Evolutionary conservation across 2,888 invertebrate species (phyloP).

Genomic region (Mystacides longicornis): DNA sequence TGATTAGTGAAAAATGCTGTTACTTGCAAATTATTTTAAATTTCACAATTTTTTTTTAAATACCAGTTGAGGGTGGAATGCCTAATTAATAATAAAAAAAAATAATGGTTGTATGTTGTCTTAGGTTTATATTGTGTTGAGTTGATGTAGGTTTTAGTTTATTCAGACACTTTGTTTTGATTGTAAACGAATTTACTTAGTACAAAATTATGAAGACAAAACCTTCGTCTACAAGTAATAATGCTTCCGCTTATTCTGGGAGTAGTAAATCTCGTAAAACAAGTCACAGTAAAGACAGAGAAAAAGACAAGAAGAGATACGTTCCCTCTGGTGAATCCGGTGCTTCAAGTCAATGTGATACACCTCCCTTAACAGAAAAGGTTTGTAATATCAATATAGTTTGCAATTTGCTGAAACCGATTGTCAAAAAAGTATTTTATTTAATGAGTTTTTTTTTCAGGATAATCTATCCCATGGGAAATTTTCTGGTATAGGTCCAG

Average conservation of each 20-base stretch:
- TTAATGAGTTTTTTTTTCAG: constrained; percentile 9
- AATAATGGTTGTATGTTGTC: background rate
- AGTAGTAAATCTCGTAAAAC: constrained; percentile 19
- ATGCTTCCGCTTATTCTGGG: constrained; percentile 12
- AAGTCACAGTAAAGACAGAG: constrained; percentile 19
- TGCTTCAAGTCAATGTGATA: constrained; percentile 46
- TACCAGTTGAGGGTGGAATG: too few species aligned
- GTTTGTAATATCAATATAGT: constrained; percentile 29
- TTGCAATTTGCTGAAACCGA: background rate
- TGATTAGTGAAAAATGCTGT: too few species aligned
- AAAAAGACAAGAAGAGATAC: constrained; percentile 19
- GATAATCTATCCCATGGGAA: constrained; percentile 38
- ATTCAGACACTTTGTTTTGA: background rate
- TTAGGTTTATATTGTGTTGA: background rate
- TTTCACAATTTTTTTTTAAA: too few species aligned
- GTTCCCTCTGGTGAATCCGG: constrained; percentile 39
- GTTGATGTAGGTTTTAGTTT: background rate
- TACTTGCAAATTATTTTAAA: too few species aligned
- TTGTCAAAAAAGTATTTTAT: background rate
- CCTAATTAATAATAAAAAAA: too few species aligned
- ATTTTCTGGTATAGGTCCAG: constrained; percentile 43
- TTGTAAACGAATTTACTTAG: background rate
- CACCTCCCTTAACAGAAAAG: constrained; percentile 43
- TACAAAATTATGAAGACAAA: constrained; percentile 22
- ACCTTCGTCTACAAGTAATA: constrained; percentile 14